Evolutionary conservation across 2,113 vertebrate species (phyloP).

Genomic region (Marcusenius ussheri): DNA sequence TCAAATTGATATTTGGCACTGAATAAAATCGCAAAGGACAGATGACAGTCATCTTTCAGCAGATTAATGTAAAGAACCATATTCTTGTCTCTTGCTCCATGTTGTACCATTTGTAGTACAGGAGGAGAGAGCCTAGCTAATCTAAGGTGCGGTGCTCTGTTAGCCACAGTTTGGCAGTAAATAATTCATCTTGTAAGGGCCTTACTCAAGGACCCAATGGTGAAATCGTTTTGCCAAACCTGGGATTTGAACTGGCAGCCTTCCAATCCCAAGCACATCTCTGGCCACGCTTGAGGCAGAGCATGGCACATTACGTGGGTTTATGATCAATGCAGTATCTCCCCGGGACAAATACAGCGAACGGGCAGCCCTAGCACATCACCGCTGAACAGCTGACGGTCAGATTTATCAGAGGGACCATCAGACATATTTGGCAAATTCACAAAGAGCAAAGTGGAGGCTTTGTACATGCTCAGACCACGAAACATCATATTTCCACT

Average conservation of each 20-base stretch:
- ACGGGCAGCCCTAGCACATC: background rate
- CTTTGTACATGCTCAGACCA: background rate
- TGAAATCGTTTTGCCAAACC: background rate
- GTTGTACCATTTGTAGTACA: background rate
- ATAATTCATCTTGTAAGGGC: background rate
- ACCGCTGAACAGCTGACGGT: background rate
- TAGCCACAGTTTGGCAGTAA: background rate
- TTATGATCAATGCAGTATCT: background rate
- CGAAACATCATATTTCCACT: background rate
- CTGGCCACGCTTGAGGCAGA: background rate
- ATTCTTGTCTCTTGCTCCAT: background rate
- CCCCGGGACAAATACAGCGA: background rate
- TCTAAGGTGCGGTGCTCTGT: background rate
- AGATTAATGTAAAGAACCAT: conserved; percentile 47
- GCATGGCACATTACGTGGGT: background rate
- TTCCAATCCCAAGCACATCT: background rate
- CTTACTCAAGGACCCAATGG: background rate
- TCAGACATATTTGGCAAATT: background rate
- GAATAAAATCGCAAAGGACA: conserved; percentile 29
- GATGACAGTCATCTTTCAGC: conserved; percentile 26
- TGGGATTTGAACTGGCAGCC: background rate
- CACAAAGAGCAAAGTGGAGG: background rate
- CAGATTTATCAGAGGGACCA: background rate
- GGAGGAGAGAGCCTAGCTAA: background rate
- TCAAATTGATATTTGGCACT: conserved; percentile 24